These are phyloP conservation scores for Caiman crocodilus DNA, from an alignment of 2,797 vertebrate genomes.

Conservation along the genomic window DNA sequence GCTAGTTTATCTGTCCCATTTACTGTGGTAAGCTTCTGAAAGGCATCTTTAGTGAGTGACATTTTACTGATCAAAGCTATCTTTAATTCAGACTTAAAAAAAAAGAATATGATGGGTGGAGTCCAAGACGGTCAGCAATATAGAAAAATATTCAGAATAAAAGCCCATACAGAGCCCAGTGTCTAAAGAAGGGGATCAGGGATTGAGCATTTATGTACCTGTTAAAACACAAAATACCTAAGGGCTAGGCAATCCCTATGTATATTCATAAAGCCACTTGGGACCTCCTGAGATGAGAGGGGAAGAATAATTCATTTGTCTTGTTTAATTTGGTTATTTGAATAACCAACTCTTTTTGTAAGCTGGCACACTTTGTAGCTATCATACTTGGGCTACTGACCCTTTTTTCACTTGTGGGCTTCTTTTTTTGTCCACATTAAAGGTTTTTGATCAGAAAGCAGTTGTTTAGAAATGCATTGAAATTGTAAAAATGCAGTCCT, in stretches of 20 bases:
- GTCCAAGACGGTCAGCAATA: constrained; percentile 7
- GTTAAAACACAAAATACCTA: constrained; percentile 49
- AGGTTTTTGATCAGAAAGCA: neutral
- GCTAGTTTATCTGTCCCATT: constrained; percentile 65
- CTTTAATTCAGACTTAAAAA: neutral
- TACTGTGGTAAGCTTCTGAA: constrained; percentile 58
- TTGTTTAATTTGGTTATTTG: constrained; percentile 75
- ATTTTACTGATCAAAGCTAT: constrained; percentile 67
- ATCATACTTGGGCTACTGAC: constrained; percentile 62
- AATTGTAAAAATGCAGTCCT: constrained; percentile 46
- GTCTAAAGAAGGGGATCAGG: constrained; percentile 29
- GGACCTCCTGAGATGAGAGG: constrained; percentile 30
- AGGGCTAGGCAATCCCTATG: constrained; percentile 42
- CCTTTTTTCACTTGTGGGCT: neutral
- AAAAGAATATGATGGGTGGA: neutral
- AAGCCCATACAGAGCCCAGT: constrained; percentile 58
- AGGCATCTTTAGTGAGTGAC: constrained; percentile 31
- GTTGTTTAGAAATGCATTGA: constrained; percentile 63
- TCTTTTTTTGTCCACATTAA: constrained; percentile 29
- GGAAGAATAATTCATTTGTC: constrained; percentile 26
- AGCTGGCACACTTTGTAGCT: constrained; percentile 72
- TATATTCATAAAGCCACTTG: constrained; percentile 41
- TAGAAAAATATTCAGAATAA: neutral
- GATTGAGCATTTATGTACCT: constrained; percentile 46
- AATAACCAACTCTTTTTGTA: constrained; percentile 58